Conservation (phyloP, 2,888 invertebrate species). For the Drosophila koepferae region DNA sequence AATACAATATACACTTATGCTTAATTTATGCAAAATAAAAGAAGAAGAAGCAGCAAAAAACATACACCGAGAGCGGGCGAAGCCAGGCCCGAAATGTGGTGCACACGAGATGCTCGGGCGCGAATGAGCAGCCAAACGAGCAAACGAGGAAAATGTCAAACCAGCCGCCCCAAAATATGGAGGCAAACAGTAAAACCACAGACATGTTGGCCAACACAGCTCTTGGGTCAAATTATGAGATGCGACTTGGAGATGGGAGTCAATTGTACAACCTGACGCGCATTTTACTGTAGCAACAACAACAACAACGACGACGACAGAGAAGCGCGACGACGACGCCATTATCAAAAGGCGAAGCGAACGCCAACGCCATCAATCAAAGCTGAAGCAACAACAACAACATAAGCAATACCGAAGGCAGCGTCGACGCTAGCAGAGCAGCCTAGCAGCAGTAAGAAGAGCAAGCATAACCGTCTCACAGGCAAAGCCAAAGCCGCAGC, state of each 20-base stretch:
- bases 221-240: conserved; percentile 71
- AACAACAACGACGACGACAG: conserved; percentile 18
- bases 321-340: conserved; percentile 53
- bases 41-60: conserved; percentile 70
- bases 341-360: conserved; percentile 75
- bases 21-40: conserved; percentile 80
- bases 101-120: conserved; percentile 69
- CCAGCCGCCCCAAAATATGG: conserved; percentile 50
- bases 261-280: conserved; percentile 74
- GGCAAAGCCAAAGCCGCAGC: conserved; percentile 47
- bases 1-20: conserved; percentile 76
- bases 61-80: conserved; percentile 45
- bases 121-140: conserved; percentile 73
- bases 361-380: conserved; percentile 76
- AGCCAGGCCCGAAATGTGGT: conserved; percentile 58
- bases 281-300: conserved; percentile 60
- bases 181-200: conserved; percentile 64
- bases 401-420: conserved; percentile 22
- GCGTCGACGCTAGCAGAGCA: conserved; percentile 28
- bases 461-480: conserved; percentile 54
- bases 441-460: conserved; percentile 45
- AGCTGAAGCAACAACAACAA: conserved; percentile 60
- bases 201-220: conserved; percentile 61
- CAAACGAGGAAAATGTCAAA: conserved; percentile 76
- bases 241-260: conserved; percentile 45